phyloP scores from a whole-genome alignment of 2,113 vertebrate species.

The Coptodon bakossiorum region DNA sequence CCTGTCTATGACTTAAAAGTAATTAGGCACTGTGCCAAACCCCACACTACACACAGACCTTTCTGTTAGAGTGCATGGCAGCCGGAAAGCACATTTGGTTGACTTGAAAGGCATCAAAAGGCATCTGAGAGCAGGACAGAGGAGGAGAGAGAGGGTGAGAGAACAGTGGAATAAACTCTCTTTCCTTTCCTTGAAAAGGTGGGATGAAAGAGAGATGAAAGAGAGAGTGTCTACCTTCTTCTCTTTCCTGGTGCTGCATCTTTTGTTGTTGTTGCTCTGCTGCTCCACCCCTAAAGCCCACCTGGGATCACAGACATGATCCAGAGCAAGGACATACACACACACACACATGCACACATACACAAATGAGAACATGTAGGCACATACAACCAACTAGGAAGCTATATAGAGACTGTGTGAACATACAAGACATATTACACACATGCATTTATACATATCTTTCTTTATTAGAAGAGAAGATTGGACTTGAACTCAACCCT shows the following conservation, averaged over 20 bases:
- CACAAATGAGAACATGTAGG: not conserved
- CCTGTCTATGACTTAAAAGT: constrained; percentile 47
- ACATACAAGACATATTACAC: not conserved
- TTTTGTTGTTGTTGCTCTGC: constrained; percentile 20
- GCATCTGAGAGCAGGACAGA: not conserved
- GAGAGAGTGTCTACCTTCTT: constrained; percentile 48
- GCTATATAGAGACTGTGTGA: not conserved
- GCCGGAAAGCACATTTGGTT: constrained; percentile 30
- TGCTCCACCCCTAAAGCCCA: constrained; percentile 41
- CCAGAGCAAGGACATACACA: not conserved
- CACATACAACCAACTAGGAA: not conserved
- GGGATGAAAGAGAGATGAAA: constrained; percentile 59
- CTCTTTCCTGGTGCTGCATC: constrained; percentile 34
- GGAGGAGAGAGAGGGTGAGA: not conserved
- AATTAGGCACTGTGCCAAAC: constrained; percentile 42
- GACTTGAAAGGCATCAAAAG: constrained; percentile 64
- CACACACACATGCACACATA: not conserved
- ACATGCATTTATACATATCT: not conserved
- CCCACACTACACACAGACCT: not conserved
- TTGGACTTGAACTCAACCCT: not conserved
- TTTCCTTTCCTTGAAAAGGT: constrained; percentile 10
- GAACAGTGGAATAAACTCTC: not conserved
- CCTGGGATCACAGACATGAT: constrained; percentile 50
- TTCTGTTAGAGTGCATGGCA: constrained; percentile 3
- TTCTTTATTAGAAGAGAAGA: not conserved